Percentiles rank a stretch among this genome's conserved stretches.
Conservation (phyloP, 2,797 vertebrate genomes). For the Scolopax rusticola region DNA sequence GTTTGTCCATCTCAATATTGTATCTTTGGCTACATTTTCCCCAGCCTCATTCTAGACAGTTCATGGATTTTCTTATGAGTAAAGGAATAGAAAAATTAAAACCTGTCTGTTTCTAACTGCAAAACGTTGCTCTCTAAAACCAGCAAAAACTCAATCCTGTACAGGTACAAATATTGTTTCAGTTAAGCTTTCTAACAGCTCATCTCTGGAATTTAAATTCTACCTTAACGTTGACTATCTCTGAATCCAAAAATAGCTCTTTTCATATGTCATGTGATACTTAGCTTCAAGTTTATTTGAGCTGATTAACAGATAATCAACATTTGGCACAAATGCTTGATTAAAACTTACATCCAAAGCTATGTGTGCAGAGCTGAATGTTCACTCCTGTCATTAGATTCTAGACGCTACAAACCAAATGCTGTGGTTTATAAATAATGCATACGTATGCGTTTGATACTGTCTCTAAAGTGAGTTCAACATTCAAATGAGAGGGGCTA, state of each 20-base stretch:
- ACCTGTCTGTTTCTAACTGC: slow-evolving; percentile 63
- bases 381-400: not conserved
- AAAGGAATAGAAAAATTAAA: slow-evolving; percentile 26
- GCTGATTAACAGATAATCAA: slow-evolving; percentile 64
- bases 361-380: not conserved
- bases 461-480: not conserved
- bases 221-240: slow-evolving; percentile 12
- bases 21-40: not conserved
- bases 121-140: slow-evolving; percentile 76
- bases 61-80: not conserved
- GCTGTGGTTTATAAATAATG: not conserved
- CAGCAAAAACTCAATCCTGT: slow-evolving; percentile 49
- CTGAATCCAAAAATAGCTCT: slow-evolving; percentile 62
- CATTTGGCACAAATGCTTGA: slow-evolving; percentile 48
- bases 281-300: slow-evolving; percentile 58
- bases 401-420: not conserved
- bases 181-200: slow-evolving; percentile 57
- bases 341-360: slow-evolving; percentile 68
- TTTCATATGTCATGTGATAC: slow-evolving; percentile 50
- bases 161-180: slow-evolving; percentile 55
- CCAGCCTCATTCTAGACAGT: not conserved
- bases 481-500: not conserved
- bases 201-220: slow-evolving; percentile 58
- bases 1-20: not conserved
- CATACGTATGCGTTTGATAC: not conserved